phyloP scores from a whole-genome alignment of 2,888 invertebrate genomes.

The Panopea generosa region DNA sequence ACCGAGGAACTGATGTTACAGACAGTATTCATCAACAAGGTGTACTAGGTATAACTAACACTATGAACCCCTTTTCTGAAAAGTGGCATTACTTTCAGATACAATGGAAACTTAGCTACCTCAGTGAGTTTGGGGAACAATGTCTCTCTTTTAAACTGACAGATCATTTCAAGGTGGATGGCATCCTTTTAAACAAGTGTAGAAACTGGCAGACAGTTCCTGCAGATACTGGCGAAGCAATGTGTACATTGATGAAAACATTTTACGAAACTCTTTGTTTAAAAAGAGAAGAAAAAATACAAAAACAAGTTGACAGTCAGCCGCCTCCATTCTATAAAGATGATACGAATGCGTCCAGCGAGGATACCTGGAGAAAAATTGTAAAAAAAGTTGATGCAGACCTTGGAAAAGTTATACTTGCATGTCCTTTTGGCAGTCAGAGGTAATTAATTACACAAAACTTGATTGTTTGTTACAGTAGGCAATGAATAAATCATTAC shows the following conservation, averaged over 20 bases:
- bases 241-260: slow-evolving; percentile 70
- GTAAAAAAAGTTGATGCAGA: slow-evolving; percentile 73
- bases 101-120: slow-evolving; percentile 68
- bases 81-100: slow-evolving; percentile 75
- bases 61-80: background rate
- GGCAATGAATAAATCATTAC: background rate
- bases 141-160: slow-evolving; percentile 73
- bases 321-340: slow-evolving; percentile 71
- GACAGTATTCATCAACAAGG: too few species aligned
- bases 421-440: slow-evolving; percentile 82
- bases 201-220: slow-evolving; percentile 78
- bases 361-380: slow-evolving; percentile 68
- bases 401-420: slow-evolving; percentile 76
- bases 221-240: slow-evolving; percentile 56
- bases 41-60: too few species aligned
- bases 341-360: slow-evolving; percentile 17
- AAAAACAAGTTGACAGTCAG: slow-evolving; percentile 41
- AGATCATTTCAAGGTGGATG: slow-evolving; percentile 58
- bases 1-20: too few species aligned
- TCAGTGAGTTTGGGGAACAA: slow-evolving; percentile 72
- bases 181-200: slow-evolving; percentile 71
- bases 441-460: slow-evolving; percentile 64
- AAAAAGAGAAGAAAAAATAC: slow-evolving; percentile 50
- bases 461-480: background rate
- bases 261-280: slow-evolving; percentile 50